Evolutionary conservation across 2,888 invertebrate species (phyloP).

Genomic region (Pedicia rivosa): DNA sequence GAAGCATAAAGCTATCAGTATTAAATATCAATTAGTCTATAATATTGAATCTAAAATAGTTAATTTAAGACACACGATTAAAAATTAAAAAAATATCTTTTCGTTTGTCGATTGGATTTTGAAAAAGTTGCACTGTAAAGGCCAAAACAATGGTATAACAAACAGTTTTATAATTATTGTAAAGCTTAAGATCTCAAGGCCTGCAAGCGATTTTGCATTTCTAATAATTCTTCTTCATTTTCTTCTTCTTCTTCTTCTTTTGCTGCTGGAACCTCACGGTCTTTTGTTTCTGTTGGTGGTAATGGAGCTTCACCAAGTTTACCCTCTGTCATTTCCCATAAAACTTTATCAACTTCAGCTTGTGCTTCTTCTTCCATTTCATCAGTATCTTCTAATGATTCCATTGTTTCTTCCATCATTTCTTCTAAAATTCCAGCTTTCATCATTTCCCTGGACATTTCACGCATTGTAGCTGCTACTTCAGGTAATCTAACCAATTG

Average conservation of each 20-base stretch:
- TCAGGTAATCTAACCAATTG: conserved; percentile 79
- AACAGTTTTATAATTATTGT: no score
- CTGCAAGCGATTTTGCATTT: conserved; percentile 80
- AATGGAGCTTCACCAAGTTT: conserved; percentile 83
- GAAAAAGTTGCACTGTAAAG: no score
- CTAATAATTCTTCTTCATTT: conserved; percentile 68
- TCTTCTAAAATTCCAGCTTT: conserved; percentile 97
- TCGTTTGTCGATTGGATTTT: no score
- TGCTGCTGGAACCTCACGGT: conserved; percentile 29
- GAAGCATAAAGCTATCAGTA: no score
- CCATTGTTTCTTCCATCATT: conserved; percentile 97
- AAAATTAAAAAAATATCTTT: no score
- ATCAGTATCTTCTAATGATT: conserved; percentile 78
- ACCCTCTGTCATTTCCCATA: conserved; percentile 84
- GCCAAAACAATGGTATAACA: no score
- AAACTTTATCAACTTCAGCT: conserved; percentile 79
- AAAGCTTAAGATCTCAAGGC: conserved; percentile 72
- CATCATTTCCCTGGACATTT: conserved; percentile 99
- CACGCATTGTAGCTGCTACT: conserved; percentile 90
- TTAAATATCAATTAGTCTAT: no score
- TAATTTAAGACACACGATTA: no score
- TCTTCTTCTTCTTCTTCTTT: conserved; percentile 43
- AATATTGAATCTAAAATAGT: no score
- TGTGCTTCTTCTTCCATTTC: conserved; percentile 95
- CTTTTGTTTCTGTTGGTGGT: conserved; percentile 45